Conservation (phyloP, 2,113 vertebrate genomes). For the Pycnonotus jocosus region DNA sequence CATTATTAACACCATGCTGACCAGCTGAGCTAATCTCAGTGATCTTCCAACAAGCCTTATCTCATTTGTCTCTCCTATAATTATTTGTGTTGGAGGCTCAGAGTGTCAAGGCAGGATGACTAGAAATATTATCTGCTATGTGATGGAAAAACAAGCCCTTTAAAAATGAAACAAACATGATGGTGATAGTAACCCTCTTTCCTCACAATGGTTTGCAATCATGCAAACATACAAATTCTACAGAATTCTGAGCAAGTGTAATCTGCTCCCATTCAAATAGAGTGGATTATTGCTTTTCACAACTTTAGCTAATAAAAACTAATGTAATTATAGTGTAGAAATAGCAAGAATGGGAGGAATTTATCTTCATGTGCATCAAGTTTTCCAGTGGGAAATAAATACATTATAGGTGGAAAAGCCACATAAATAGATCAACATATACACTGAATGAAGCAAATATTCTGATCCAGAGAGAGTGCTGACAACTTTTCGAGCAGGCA, state of each 20-base stretch:
- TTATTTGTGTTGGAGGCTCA: not conserved
- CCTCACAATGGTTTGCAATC: not conserved
- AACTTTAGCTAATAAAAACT: not conserved
- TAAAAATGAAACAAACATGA: not conserved
- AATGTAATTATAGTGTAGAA: constrained; percentile 21
- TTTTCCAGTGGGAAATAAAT: constrained; percentile 6
- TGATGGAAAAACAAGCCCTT: constrained; percentile 21
- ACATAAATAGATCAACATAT: not conserved
- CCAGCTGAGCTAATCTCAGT: not conserved
- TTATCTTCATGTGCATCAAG: not conserved
- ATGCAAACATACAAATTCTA: not conserved
- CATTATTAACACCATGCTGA: not conserved
- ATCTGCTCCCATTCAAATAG: not conserved
- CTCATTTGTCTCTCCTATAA: not conserved
- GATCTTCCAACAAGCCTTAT: not conserved
- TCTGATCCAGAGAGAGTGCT: not conserved
- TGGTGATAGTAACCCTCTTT: not conserved
- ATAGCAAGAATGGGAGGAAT: not conserved
- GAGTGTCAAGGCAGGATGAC: not conserved
- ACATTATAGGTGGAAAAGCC: not conserved
- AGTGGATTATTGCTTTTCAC: not conserved
- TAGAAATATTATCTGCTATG: not conserved
- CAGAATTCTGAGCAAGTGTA: not conserved
- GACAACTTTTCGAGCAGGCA: not conserved
- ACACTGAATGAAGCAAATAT: not conserved